Evolutionary conservation across 2,797 vertebrate genomes (phyloP).

Genomic region (Parambassis ranga): DNA sequence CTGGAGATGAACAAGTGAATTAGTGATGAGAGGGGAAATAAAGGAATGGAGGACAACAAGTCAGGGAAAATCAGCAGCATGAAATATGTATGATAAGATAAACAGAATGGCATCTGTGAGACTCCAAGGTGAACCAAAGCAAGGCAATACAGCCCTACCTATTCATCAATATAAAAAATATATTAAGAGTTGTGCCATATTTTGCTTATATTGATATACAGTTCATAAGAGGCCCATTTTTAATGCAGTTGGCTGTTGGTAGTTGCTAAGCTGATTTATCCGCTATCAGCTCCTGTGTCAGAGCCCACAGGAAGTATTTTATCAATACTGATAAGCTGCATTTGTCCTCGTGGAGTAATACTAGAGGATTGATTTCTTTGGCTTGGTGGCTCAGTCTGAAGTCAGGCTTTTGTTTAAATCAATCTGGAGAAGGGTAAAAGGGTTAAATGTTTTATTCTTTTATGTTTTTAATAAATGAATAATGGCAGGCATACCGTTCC

Average conservation of each 20-base stretch:
- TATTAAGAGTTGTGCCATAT: no score
- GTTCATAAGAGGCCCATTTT: background rate
- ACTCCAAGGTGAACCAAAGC: background rate
- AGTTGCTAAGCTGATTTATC: slow-evolving; percentile 27
- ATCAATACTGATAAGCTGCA: slow-evolving; percentile 34
- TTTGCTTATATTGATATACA: no score
- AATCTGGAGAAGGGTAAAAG: background rate
- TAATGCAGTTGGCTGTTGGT: background rate
- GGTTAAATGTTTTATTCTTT: no score
- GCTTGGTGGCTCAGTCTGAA: slow-evolving; percentile 16
- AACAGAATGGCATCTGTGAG: background rate
- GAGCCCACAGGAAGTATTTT: slow-evolving; percentile 16
- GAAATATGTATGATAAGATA: slow-evolving; percentile 10
- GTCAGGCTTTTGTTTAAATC: background rate
- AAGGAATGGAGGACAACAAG: background rate
- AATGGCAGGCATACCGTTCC: no score
- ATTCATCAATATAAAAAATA: no score
- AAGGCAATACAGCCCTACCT: background rate
- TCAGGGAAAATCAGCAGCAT: background rate
- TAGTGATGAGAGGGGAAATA: background rate
- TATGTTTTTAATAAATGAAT: no score
- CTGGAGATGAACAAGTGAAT: background rate
- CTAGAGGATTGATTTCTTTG: slow-evolving; percentile 13
- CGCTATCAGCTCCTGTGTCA: slow-evolving; percentile 27
- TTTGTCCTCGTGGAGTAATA: slow-evolving; percentile 8